These are phyloP conservation scores for human (Homo sapiens) DNA, from an alignment of 2,113 vertebrate genomes.

Conservation along the genomic window DNA sequence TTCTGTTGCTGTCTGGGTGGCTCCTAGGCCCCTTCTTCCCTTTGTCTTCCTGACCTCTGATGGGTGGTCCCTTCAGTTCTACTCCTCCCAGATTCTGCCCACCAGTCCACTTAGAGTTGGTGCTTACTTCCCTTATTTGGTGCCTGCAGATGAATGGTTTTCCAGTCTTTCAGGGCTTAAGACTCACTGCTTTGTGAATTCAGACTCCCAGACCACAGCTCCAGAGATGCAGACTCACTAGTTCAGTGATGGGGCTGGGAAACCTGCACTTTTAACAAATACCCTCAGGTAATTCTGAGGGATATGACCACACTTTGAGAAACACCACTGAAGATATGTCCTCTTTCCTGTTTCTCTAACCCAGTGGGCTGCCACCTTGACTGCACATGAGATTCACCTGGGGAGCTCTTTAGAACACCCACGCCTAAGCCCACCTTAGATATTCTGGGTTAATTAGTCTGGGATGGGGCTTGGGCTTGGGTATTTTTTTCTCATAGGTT, in stretches of 20 bases:
- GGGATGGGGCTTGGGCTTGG: neutral
- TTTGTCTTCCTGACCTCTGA: neutral
- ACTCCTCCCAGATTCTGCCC: neutral
- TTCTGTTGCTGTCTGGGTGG: neutral
- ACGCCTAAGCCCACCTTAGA: neutral
- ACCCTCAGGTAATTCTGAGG: neutral
- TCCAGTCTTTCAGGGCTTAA: neutral
- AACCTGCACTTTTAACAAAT: neutral
- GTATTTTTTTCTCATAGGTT: neutral
- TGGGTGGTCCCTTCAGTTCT: neutral
- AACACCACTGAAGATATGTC: neutral
- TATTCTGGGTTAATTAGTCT: neutral
- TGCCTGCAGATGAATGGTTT: neutral
- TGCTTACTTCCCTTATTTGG: neutral
- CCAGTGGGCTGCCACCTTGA: neutral
- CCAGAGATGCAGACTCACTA: neutral
- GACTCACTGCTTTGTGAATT: neutral
- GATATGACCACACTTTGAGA: neutral
- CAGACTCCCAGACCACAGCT: neutral
- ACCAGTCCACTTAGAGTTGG: neutral
- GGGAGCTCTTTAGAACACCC: neutral
- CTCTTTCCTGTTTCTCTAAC: neutral
- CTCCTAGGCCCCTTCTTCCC: neutral
- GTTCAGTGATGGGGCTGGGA: neutral
- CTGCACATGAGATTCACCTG: neutral